Evolutionary conservation across 2,888 invertebrate genomes (phyloP).

Genomic region (Byasa hedistus): DNA sequence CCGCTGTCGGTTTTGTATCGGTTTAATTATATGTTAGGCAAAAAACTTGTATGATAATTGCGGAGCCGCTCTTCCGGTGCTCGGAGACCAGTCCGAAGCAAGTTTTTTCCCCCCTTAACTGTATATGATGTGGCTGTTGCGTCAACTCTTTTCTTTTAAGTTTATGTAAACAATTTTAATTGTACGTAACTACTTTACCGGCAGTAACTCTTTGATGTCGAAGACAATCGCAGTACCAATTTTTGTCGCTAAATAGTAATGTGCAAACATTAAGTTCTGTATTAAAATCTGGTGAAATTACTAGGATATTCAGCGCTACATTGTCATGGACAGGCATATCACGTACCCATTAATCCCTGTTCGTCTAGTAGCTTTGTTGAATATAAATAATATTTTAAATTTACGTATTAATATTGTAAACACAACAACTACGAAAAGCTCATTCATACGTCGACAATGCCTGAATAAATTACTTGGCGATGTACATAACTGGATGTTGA

Average conservation of each 20-base stretch:
- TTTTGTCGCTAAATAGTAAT: no score
- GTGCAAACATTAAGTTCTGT: no score
- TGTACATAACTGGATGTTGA: conserved; percentile 13
- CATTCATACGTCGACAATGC: conserved; percentile 1
- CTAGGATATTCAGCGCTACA: no score
- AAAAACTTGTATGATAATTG: conserved; percentile 39
- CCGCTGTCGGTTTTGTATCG: conserved; percentile 38
- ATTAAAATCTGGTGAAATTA: no score
- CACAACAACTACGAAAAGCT: not conserved
- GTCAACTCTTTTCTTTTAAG: not conserved
- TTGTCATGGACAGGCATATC: no score
- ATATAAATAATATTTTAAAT: not conserved
- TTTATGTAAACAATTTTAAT: no score
- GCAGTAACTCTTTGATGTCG: no score
- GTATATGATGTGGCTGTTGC: conserved; percentile 7
- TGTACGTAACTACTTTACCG: no score
- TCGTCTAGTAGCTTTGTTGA: no score
- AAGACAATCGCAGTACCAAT: no score
- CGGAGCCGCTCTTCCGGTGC: conserved; percentile 27
- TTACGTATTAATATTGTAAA: not conserved
- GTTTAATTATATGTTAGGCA: conserved; percentile 40
- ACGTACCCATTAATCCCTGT: no score
- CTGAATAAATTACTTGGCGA: conserved; percentile 14
- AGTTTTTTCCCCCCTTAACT: conserved; percentile 14
- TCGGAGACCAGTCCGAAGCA: conserved; percentile 11